Conservation (phyloP, 2,113 vertebrate species). For the Burhinus bistriatus region DNA sequence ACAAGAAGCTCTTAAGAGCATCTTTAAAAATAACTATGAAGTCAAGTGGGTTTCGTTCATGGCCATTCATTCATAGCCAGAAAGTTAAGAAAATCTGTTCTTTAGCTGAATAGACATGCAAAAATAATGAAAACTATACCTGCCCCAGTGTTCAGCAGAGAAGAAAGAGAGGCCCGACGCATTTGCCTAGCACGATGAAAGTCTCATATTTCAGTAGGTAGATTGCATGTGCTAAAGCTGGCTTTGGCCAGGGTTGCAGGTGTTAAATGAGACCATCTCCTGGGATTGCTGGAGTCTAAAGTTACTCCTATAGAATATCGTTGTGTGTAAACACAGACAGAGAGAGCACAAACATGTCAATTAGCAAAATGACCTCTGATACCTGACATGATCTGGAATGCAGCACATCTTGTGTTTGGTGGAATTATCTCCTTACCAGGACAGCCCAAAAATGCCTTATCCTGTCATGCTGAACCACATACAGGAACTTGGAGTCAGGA, state of each 20-base stretch:
- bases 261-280: background rate
- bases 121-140: background rate
- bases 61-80: background rate
- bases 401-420: background rate
- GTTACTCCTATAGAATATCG: constrained; percentile 31
- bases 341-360: background rate
- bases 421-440: background rate
- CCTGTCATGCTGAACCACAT: background rate
- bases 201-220: background rate
- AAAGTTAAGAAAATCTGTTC: background rate
- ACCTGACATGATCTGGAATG: background rate
- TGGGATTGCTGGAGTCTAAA: constrained; percentile 8
- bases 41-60: background rate
- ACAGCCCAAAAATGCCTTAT: background rate
- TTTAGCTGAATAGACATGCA: background rate
- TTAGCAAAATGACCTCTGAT: background rate
- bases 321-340: background rate
- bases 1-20: background rate
- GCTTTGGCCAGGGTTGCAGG: background rate
- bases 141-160: background rate
- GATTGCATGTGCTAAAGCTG: background rate
- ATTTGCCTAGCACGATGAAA: background rate
- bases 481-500: background rate
- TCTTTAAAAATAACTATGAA: background rate
- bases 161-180: background rate